Base-by-base conservation (phyloP, 2,888 invertebrate species). In the Aquatica leii region DNA sequence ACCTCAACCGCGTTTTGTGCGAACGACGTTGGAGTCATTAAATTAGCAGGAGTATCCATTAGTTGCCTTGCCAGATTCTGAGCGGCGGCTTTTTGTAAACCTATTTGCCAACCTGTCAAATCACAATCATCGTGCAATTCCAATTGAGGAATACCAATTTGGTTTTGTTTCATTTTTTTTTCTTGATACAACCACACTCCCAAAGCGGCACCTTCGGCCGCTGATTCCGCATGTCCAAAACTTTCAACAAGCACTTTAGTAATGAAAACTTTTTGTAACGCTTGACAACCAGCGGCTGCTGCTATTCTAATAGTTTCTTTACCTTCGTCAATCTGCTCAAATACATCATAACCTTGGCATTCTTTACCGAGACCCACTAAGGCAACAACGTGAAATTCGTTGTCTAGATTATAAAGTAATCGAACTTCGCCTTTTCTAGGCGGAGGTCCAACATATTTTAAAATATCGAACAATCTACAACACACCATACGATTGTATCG, bases 21-120 rank as follows among this genome's bases (percentile, higher is more conserved):
- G 77, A 94, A 94, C 1, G 86, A 84, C 0, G 90, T 91, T 0
- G 94, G 94, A 1, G 92, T 93, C 77, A 94, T 84, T 59, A 88
- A 75, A 77, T 94, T 94, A 1, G 93, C 88, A 0, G 94, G 93
- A 75, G 90, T 88, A 80, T 94, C 94, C 84, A 91, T 91, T 9
- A 94, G 80, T 69, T 86, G 87, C 3, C 93, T 82, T 0, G 92
- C 89, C 59, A 93, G 82, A 80, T 94, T 94, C 80, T 95, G 94
- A 0, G 91, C 90, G 60, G 90, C 89, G 0, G 91, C 93, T 75
- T 92, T 88, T 58, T 88, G 82, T 21, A 86, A 73, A 0, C 94
- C 94, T 62, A 88, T 86, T 69, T 86, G 84, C 92, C 92, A 94
- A 1, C 88, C 89, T 0, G 88, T 86, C 71, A 84, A 82, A 71